Conservation (phyloP, 2,797 vertebrate genomes). For the Cheirogaleus major region DNA sequence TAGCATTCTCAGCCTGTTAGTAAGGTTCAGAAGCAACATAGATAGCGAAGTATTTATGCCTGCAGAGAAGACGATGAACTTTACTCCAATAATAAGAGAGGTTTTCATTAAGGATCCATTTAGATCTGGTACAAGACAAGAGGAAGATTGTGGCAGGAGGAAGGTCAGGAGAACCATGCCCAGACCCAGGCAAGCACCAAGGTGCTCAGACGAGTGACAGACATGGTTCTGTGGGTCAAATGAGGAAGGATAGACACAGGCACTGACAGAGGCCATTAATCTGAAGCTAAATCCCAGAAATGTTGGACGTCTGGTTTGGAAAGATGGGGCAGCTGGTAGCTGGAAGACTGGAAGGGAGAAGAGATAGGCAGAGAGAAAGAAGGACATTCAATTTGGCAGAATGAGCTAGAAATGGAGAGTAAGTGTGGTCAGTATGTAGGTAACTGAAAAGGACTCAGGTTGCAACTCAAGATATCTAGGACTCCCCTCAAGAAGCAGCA, state of each 20-base stretch:
- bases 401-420: neutral
- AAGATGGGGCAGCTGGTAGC: neutral
- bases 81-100: neutral
- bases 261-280: neutral
- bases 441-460: neutral
- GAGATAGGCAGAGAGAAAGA: fast-evolving
- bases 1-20: neutral
- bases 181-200: neutral
- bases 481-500: neutral
- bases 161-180: neutral
- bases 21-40: neutral
- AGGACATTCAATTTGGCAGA: neutral
- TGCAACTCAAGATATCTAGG: neutral
- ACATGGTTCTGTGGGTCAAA: neutral
- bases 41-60: neutral
- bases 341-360: neutral
- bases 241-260: neutral
- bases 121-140: neutral
- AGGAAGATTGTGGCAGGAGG: neutral
- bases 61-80: neutral
- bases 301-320: neutral
- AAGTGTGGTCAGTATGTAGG: fast-evolving
- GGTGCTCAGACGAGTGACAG: neutral
- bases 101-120: neutral
- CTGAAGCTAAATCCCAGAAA: neutral